These are phyloP conservation scores for Imbricaverruca yamaguchii DNA, from an alignment of 2,888 invertebrate species.

Conservation along the genomic window DNA sequence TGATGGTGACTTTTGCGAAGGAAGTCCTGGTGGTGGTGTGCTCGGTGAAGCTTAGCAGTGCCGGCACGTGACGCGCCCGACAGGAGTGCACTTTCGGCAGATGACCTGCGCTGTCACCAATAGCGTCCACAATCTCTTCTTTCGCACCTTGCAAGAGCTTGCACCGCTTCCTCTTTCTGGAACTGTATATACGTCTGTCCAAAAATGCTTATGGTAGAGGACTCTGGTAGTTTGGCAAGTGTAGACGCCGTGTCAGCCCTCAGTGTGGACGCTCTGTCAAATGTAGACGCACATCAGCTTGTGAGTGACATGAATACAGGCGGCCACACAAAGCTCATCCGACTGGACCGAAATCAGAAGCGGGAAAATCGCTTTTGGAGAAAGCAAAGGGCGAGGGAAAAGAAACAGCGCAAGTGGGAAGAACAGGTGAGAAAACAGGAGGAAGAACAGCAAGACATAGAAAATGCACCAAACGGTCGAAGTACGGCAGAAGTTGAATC, in stretches of 20 bases:
- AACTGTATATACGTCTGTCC: not conserved
- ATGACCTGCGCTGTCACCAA: not conserved
- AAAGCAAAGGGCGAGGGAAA: not conserved
- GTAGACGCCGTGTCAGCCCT: not conserved
- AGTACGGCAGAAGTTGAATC: not conserved
- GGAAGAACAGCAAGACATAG: not conserved
- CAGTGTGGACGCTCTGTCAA: not conserved
- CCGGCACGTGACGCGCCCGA: not conserved
- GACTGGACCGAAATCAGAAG: not conserved
- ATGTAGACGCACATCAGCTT: not conserved
- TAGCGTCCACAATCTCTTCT: not conserved
- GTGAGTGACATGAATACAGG: not conserved
- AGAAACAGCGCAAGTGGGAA: not conserved
- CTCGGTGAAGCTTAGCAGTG: not conserved
- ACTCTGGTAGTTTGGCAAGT: not conserved
- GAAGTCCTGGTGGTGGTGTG: not conserved
- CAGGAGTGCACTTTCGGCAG: not conserved
- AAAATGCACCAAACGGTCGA: not conserved
- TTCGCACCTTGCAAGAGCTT: not conserved
- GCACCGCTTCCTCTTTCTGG: not conserved
- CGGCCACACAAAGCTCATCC: not conserved
- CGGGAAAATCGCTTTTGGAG: not conserved
- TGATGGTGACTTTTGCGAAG: not conserved
- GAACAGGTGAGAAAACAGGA: not conserved
- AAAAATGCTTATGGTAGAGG: not conserved